Conservation (phyloP, 2,113 vertebrate genomes). For the Ochotona princeps region DNA sequence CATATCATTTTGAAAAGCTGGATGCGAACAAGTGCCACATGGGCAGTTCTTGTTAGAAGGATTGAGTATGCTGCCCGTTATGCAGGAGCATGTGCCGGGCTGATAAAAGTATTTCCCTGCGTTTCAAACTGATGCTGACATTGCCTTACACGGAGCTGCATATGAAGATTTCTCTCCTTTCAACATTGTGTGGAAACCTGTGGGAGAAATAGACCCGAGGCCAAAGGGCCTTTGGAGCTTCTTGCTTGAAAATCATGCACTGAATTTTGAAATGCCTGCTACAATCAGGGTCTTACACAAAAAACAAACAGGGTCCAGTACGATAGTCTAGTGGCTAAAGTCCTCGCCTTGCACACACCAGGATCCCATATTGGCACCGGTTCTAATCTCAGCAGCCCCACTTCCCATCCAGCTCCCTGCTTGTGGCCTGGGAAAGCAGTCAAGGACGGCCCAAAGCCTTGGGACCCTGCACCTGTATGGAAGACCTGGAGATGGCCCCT, state of each 20-base stretch:
- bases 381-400: too few species aligned
- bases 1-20: constrained; percentile 41
- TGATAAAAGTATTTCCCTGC: constrained; percentile 49
- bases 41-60: constrained; percentile 11
- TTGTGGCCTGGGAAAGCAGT: too few species aligned
- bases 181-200: constrained; percentile 37
- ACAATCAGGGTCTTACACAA: constrained; percentile 20
- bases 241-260: constrained; percentile 24
- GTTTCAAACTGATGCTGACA: constrained; percentile 58
- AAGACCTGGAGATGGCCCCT: too few species aligned
- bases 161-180: constrained; percentile 56
- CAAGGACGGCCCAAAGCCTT: too few species aligned
- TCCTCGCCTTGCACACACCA: too few species aligned
- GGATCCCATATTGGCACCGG: too few species aligned
- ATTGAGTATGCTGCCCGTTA: background rate
- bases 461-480: too few species aligned
- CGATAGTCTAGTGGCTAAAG: too few species aligned
- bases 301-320: too few species aligned
- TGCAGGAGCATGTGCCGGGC: background rate
- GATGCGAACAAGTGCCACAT: background rate
- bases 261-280: constrained; percentile 29
- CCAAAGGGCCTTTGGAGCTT: constrained; percentile 42
- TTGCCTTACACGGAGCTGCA: constrained; percentile 10
- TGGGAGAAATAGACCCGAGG: constrained; percentile 3
- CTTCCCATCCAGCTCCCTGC: too few species aligned